These are phyloP conservation scores for Psittacara wagleri DNA, from an alignment of 2,113 vertebrate genomes.

Conservation along the genomic window DNA sequence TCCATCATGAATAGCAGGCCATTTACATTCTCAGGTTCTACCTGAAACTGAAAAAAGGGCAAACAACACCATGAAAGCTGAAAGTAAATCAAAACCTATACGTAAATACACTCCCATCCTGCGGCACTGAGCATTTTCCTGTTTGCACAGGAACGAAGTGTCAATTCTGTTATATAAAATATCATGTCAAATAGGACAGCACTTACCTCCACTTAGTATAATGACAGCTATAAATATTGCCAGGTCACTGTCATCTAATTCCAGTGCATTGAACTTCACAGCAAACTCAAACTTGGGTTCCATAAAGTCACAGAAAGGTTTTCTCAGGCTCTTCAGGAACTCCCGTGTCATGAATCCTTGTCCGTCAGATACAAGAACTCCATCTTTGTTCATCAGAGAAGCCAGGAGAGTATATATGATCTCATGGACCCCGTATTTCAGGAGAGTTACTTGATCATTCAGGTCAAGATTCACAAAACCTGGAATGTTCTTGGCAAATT, in stretches of 20 bases:
- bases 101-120: not conserved
- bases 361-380: conserved; percentile 92
- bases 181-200: not conserved
- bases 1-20: not conserved
- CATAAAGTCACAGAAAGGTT: conserved; percentile 96
- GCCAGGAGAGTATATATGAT: conserved; percentile 95
- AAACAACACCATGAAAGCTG: not conserved
- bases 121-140: not conserved
- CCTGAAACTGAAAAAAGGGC: not conserved
- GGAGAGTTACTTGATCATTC: conserved; percentile 97
- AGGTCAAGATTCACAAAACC: conserved; percentile 92
- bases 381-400: conserved; percentile 98
- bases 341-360: conserved; percentile 98
- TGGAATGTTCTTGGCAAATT: conserved; percentile 97
- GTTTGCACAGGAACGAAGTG: not conserved
- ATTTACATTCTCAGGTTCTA: conserved; percentile 2
- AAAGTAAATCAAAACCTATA: not conserved
- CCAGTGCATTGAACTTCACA: conserved; percentile 96
- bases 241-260: conserved; percentile 97
- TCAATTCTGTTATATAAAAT: not conserved
- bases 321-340: conserved; percentile 96
- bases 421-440: conserved; percentile 97
- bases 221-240: conserved; percentile 98
- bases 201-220: conserved; percentile 96
- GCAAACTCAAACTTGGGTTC: conserved; percentile 99